phyloP scores from a whole-genome alignment of 1,140 invertebrate species.

The Colletes latitarsis region DNA sequence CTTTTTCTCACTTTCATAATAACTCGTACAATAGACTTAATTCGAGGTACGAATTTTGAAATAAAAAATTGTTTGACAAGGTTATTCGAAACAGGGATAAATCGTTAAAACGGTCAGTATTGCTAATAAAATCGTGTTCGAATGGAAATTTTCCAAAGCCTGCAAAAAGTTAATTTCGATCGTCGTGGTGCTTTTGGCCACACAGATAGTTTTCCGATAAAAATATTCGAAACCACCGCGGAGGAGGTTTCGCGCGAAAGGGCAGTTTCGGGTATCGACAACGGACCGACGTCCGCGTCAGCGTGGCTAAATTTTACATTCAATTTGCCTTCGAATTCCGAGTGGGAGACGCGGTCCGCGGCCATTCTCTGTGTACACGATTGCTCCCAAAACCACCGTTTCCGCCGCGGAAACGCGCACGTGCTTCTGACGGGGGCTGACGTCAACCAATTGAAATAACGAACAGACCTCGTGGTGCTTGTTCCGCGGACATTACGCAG shows the following conservation, averaged over 20 bases:
- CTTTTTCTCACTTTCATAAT: too few relatives aligned
- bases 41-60: too few relatives aligned
- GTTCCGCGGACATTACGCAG: slow-evolving; percentile 40
- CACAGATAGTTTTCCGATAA: slow-evolving; percentile 28
- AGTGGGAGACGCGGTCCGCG: slow-evolving; percentile 26
- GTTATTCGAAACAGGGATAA: too few relatives aligned
- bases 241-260: too few relatives aligned
- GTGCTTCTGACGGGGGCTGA: slow-evolving; percentile 61
- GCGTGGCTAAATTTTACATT: slow-evolving; percentile 26
- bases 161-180: not conserved
- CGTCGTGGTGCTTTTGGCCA: not conserved
- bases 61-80: too few relatives aligned
- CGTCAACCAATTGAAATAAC: slow-evolving; percentile 67
- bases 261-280: not conserved
- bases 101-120: too few relatives aligned
- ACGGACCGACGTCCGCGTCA: slow-evolving; percentile 8
- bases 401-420: slow-evolving; percentile 61
- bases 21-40: too few relatives aligned
- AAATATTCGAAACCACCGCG: not conserved
- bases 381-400: slow-evolving; percentile 33
- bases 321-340: not conserved
- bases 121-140: too few relatives aligned
- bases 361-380: slow-evolving; percentile 3
- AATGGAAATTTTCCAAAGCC: not conserved
- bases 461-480: slow-evolving; percentile 45